phyloP scores from a whole-genome alignment of 2,113 vertebrate species.

The Cottus gobio region DNA sequence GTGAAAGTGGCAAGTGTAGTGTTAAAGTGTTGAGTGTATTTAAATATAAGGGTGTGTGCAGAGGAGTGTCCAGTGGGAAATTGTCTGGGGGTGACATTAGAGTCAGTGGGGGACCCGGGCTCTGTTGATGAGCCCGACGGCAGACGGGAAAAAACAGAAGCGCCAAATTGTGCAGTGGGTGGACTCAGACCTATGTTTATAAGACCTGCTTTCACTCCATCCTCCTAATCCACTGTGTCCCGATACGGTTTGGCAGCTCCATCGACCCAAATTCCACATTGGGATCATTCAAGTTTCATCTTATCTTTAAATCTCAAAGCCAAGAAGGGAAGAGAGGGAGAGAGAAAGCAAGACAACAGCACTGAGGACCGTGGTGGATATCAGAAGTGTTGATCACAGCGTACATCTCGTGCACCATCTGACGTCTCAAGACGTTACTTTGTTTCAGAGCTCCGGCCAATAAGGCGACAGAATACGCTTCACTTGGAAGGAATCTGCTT shows the following conservation, averaged over 20 bases:
- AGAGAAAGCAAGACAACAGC: constrained; percentile 25
- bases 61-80: too few relatives aligned
- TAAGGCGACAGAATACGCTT: too few relatives aligned
- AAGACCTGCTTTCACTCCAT: background rate
- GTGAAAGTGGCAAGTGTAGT: too few relatives aligned
- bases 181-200: background rate
- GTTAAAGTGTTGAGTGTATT: too few relatives aligned
- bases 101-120: too few relatives aligned
- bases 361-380: constrained; percentile 17
- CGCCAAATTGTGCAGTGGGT: too few relatives aligned
- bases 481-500: background rate
- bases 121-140: too few relatives aligned
- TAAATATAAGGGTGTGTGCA: too few relatives aligned
- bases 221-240: background rate
- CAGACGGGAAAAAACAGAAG: too few relatives aligned
- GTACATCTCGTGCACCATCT: constrained; percentile 18
- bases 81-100: too few relatives aligned
- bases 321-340: constrained; percentile 13
- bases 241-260: background rate
- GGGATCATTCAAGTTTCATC: constrained; percentile 63
- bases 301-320: constrained; percentile 52
- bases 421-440: background rate
- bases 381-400: constrained; percentile 52
- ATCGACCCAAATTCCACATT: constrained; percentile 31
- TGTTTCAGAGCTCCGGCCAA: too few relatives aligned